Conservation (phyloP, 2,888 invertebrate species). For the Phalangium opilio region DNA sequence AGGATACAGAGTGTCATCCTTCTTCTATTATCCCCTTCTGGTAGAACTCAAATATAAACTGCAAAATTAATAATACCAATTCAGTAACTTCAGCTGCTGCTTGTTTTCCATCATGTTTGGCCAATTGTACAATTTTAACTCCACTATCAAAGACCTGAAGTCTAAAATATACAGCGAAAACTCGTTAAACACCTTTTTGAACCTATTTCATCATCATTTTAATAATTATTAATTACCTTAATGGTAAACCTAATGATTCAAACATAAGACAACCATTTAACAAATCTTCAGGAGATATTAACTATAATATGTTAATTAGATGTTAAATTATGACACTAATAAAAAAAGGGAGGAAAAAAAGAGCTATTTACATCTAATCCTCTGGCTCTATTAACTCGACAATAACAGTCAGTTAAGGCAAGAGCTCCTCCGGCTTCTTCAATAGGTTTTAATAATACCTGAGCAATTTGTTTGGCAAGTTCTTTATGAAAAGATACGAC, state of each 20-base stretch:
- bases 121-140: conserved; percentile 80
- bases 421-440: conserved; percentile 89
- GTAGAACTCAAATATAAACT: not conserved
- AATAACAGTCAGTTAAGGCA: conserved; percentile 91
- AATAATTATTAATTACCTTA: conserved; percentile 13
- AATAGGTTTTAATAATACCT: conserved; percentile 62
- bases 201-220: not conserved
- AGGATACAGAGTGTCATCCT: too few relatives aligned
- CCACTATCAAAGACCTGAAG: conserved; percentile 79
- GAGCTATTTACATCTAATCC: conserved; percentile 50
- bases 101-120: conserved; percentile 35
- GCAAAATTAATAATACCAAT: conserved; percentile 23
- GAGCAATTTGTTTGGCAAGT: conserved; percentile 68
- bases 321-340: too few relatives aligned
- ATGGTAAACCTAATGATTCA: conserved; percentile 31
- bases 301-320: conserved; percentile 28
- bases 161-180: conserved; percentile 52
- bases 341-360: too few relatives aligned
- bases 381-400: conserved; percentile 87
- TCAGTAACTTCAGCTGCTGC: conserved; percentile 31
- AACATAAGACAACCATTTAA: conserved; percentile 71
- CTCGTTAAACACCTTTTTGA: conserved; percentile 21
- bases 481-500: conserved; percentile 69
- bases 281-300: conserved; percentile 92
- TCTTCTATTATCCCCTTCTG: too few relatives aligned